These are phyloP conservation scores for Gallinago stenura DNA, from an alignment of 2,797 vertebrate genomes.

Conservation along the genomic window DNA sequence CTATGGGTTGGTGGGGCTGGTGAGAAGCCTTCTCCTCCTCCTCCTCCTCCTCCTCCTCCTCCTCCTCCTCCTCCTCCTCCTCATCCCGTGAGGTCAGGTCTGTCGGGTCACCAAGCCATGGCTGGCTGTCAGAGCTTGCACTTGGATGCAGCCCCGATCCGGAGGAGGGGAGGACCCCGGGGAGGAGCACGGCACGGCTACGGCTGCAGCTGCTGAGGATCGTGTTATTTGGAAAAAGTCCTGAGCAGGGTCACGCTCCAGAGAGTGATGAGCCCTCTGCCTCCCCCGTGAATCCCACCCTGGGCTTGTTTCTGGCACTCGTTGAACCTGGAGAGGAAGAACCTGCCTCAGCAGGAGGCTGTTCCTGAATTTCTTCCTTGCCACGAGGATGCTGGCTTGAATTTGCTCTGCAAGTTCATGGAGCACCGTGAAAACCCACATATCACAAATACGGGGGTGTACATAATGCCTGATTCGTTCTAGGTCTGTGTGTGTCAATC, in stretches of 20 bases:
- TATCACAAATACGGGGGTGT: rapidly evolving
- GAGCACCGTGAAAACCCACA: neutral
- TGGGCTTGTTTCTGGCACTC: neutral
- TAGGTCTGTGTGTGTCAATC: neutral
- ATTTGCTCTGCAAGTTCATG: neutral
- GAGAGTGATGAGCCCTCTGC: neutral
- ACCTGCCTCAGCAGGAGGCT: neutral
- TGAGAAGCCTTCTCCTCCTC: rapidly evolving
- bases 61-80: rapidly evolving
- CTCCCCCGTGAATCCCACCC: neutral
- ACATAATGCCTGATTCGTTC: neutral
- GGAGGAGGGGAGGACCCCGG: conserved; percentile 7
- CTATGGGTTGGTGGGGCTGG: neutral
- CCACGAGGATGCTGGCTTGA: neutral
- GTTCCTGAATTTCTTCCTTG: neutral
- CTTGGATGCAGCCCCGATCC: neutral
- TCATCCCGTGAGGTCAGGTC: neutral
- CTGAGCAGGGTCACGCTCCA: neutral
- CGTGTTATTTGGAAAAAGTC: neutral
- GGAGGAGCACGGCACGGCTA: neutral
- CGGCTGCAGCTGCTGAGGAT: conserved; percentile 35
- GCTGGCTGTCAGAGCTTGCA: neutral
- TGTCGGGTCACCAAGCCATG: rapidly evolving
- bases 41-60: neutral
- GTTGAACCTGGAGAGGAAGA: neutral